A percentile compares a stretch with the other conserved stretches of the same genome.
Conservation (phyloP, 2,888 invertebrate species). For the Micoletzkya japonica region DNA sequence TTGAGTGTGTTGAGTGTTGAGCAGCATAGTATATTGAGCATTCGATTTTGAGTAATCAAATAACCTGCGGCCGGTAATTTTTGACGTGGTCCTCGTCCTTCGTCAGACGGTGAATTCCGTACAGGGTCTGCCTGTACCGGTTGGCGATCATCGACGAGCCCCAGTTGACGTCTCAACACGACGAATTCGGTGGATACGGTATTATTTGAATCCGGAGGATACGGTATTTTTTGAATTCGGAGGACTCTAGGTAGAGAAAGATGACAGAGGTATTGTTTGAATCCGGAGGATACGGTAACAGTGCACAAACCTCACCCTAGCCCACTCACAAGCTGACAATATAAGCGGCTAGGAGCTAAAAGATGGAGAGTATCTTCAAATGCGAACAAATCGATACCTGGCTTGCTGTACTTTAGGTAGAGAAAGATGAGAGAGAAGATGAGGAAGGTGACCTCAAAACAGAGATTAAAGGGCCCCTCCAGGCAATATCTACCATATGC, state of each 20-base stretch:
- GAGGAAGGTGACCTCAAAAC: not conserved
- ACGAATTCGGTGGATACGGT: not conserved
- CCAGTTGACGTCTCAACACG: slow-evolving; percentile 81
- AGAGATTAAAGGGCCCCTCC: too few relatives aligned
- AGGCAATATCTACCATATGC: too few relatives aligned
- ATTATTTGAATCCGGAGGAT: too few relatives aligned
- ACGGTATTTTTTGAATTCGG: too few relatives aligned
- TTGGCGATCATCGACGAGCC: slow-evolving; percentile 94
- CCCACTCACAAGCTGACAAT: not conserved
- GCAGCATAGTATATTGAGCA: too few relatives aligned
- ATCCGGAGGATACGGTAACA: too few relatives aligned
- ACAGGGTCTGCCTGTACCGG: slow-evolving; percentile 85
- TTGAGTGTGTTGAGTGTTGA: too few relatives aligned
- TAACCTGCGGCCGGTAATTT: slow-evolving; percentile 74
- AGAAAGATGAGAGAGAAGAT: not conserved
- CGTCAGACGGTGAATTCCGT: slow-evolving; percentile 81
- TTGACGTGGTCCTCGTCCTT: slow-evolving; percentile 90
- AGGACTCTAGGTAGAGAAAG: too few relatives aligned
- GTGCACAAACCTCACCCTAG: too few relatives aligned
- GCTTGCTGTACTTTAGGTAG: not conserved
- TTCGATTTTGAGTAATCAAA: too few relatives aligned
- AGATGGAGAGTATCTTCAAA: not conserved
- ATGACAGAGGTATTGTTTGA: too few relatives aligned
- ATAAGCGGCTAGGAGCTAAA: not conserved
- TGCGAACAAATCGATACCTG: not conserved